These are phyloP conservation scores for Monochamus alternatus DNA, from an alignment of 2,888 invertebrate genomes.

Conservation along the genomic window DNA sequence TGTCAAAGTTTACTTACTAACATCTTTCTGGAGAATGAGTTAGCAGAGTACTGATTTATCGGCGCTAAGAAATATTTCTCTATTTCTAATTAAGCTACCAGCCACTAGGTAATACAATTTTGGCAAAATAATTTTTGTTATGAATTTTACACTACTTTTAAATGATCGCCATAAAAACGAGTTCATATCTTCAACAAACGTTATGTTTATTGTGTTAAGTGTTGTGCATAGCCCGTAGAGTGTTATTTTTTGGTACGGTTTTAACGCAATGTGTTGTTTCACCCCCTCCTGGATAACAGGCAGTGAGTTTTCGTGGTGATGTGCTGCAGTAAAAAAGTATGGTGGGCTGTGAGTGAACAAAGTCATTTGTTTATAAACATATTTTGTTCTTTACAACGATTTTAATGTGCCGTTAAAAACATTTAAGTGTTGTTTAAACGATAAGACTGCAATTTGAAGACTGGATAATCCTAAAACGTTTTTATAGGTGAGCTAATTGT, in stretches of 20 bases:
- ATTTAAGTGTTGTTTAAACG: conserved; percentile 36
- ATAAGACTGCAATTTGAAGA: conserved; percentile 49
- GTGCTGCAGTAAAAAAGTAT: conserved; percentile 39
- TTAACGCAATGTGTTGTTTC: conserved; percentile 27
- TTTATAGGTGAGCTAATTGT: conserved; percentile 30
- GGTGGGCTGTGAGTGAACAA: conserved; percentile 44
- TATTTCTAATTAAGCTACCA: background rate
- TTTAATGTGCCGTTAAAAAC: conserved; percentile 36
- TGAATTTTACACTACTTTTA: conserved; percentile 36
- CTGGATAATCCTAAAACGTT: conserved; percentile 41
- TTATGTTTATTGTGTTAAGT: conserved; percentile 28
- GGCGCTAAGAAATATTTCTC: too few relatives aligned
- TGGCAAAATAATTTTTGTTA: conserved; percentile 27
- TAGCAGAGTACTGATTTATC: too few relatives aligned
- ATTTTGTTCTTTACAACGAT: conserved; percentile 34
- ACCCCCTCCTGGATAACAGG: conserved; percentile 30
- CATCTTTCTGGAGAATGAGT: too few relatives aligned
- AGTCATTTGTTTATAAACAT: conserved; percentile 47
- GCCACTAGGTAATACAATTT: background rate
- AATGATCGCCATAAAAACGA: conserved; percentile 25
- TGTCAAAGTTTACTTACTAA: too few relatives aligned
- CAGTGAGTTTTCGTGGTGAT: conserved; percentile 31
- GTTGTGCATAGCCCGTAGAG: conserved; percentile 2
- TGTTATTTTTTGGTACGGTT: conserved; percentile 17
- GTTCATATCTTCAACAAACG: conserved; percentile 16